Evolutionary conservation across 2,888 invertebrate genomes (phyloP), one percentile per base, ranked within the genome.

Genomic region (Reticulitermes lucifugus): DNA sequence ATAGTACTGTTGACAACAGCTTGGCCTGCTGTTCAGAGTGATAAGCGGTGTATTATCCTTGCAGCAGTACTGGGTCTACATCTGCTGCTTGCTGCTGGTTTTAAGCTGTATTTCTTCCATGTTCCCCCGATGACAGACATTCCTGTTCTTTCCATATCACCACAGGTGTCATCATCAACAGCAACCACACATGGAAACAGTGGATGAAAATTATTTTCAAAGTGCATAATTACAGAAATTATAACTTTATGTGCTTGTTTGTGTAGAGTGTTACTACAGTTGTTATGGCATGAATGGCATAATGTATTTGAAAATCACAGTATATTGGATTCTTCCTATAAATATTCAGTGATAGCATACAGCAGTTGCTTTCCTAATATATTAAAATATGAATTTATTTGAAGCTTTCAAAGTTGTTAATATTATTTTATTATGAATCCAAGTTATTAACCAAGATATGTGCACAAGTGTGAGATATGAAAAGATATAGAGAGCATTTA

Each of bases 51-150:
- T 79, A 91, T 94, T 84, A 92, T 95, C 29, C 92, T 94, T 85
- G 92, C 93, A 79, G 93, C 94, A 46, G 96, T 98, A 80, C 90
- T 97, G 81, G 92, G 93, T 29, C 94, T 96, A 87, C 98, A 98
- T 90, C 94, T 97, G 82, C 90, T 97, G 29, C 90, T 98, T 51
- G 98, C 98, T 1, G 93, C 96, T 51, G 97, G 97, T 21, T 98
- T 98, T 89, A 96, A 97, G 95, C 89, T 96, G 86, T 96, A 94
- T 89, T 96, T 96, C 90, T 96, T 96, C 88, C 95, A 96, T 89
- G 93, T 80, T 18, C 46, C 84, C 55, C 80, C 84, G 3, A n/a
- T 71, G 75, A 43, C 35, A 75, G 75, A 75, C 35, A 6, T n/a
- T 21, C 46, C 5, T 35, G 41, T 1, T 60, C 6, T 18, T 60